Evolutionary conservation across 2,113 vertebrate genomes (phyloP), one percentile per base, ranked within the genome.

Genomic region (Rhinichthys klamathensis): DNA sequence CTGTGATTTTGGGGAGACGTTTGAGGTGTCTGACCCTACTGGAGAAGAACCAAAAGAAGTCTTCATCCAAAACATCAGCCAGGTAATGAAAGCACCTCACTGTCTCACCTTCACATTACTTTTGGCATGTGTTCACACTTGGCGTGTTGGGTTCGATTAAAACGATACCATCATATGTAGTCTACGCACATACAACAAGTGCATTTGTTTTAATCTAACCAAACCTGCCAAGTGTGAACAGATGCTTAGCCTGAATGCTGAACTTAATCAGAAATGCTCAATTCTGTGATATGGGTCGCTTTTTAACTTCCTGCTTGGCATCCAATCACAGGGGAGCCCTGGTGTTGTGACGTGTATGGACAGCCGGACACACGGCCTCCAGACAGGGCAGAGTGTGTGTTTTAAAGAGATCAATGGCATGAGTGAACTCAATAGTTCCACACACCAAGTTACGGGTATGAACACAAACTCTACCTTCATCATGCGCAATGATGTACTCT

Each of bases 31-130:
- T 6, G 98, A 99, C 92, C 94, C 97, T 74, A 99, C 97, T 0
- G 98, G 98, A 93, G 98, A 99, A 89, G 98, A 99, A 78, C 95
- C 97, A 74, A 99, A 97, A 91, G 98, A 99, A 93, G 92, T 98
- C 87, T 99, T 99, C 90, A 97, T 99, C 93, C 97, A 98, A 91
- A 96, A 93, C 91, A 96, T 99, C 93, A 98, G 96, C 35, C 96
- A 97, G 91, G 98, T 99, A 95, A 91, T 81, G 13, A 6, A 12
- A 46, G 54, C 27, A 70, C 16, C 65, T 18, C 21, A 35, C n/a
- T 46, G 5, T 27, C 2, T 2, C 51, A 15, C 7, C 13, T 18
- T 32, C 38, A 15, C 7, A 80, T 56, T 6, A 46, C 69, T 23
- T 18, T 51, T 72, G 18, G 18, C 1, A 46, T 32, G 30, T 38